Base-by-base conservation (phyloP, 1,140 invertebrate genomes). In the Drosophila bifasciata region DNA sequence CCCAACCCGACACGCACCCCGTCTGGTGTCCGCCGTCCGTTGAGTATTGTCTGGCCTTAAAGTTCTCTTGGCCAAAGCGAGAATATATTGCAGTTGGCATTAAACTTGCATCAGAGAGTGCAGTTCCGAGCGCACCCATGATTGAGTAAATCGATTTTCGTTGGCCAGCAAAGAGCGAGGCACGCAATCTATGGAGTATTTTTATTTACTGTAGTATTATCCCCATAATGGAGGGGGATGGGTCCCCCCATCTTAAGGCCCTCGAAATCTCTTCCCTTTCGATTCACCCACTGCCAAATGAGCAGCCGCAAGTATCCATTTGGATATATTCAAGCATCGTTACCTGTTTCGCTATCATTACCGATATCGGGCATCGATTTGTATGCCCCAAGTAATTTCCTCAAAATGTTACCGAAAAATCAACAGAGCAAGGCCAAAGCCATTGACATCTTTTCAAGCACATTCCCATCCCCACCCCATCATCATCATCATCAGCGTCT, bases 351-450 rank as follows among this genome's bases (percentile, higher is more conserved):
- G 53, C 50, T 52, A 46, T 64, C 68, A 61, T 79, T 77, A 73
- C 48, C 66, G 9, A 48, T 55, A 64, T 57, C 48, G 41, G 40
- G 39, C 28, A 63, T 79, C 71, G 70, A 78, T 72, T 84, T 71
- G 63, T 61, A 53, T 60, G 16, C 46, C 73, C 62, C 57, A 64
- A 60, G 43, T 62, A 84, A 77, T 74, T 74, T 63, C 53, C 55
- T 50, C 64, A 69, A 62, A 71, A 75, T 32, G 52, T 55, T 51
- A 32, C 32, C 32, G 46, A 28, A 70, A 70, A 57, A 41, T 44
- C 41, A 51, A 40, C 21, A 28, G 11, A 32, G 46, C 77, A 62
- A 67, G 58, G 62, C 52, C 62, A 56, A 52, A 63, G 28, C 40
- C 71, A 73, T 61, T 48, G 57, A 62, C 67, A 72, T 49, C 16